These are phyloP conservation scores for Muscina levida DNA, from an alignment of 2,888 invertebrate genomes.

Conservation along the genomic window DNA sequence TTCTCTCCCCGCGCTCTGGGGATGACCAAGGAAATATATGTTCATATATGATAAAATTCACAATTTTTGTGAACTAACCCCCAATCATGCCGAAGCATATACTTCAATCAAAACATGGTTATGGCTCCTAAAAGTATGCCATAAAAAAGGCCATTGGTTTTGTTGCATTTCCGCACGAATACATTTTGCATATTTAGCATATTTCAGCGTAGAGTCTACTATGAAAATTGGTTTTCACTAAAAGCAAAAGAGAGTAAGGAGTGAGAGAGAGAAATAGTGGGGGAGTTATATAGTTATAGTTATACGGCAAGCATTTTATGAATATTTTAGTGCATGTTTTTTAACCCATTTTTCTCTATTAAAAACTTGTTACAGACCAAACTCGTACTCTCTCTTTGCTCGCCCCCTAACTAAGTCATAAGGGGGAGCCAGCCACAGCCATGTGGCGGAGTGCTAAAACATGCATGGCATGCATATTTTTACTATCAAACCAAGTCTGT, in stretches of 20 bases:
- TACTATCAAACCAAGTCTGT: constrained; percentile 52
- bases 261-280: too few relatives aligned
- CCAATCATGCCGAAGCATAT: neutral
- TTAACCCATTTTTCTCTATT: constrained; percentile 15
- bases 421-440: too few relatives aligned
- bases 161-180: constrained; percentile 37
- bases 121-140: neutral
- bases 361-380: neutral
- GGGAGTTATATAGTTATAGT: too few relatives aligned
- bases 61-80: constrained; percentile 7
- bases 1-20: too few relatives aligned
- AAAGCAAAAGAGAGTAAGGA: too few relatives aligned
- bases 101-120: neutral
- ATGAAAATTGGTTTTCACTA: too few relatives aligned
- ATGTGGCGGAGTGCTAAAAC: neutral
- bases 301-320: too few relatives aligned
- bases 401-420: too few relatives aligned
- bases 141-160: neutral
- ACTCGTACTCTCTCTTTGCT: neutral
- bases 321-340: too few relatives aligned
- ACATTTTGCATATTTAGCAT: constrained; percentile 22
- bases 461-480: constrained; percentile 20
- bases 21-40: too few relatives aligned
- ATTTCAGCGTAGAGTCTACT: neutral
- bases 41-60: neutral